Conservation (phyloP, 2,113 vertebrate genomes). For the Litocranius walleri region DNA sequence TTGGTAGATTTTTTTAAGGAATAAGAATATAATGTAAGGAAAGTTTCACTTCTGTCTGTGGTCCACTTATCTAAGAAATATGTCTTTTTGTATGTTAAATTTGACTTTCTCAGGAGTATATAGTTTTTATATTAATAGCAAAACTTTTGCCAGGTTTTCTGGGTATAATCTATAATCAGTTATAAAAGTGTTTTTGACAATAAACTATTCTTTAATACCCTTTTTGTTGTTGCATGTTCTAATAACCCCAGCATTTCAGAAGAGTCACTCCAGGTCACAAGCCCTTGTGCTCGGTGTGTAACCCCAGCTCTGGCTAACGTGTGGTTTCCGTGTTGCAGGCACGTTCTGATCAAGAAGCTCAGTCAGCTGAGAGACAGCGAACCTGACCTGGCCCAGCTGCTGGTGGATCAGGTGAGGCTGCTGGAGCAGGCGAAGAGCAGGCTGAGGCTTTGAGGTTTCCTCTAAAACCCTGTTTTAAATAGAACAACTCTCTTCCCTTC, state of each 20-base stretch:
- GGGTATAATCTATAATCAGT: neutral
- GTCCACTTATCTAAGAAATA: neutral
- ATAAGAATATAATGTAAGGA: neutral
- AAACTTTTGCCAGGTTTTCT: neutral
- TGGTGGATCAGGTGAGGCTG: slow-evolving; percentile 91
- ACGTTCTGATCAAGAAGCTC: slow-evolving; percentile 92
- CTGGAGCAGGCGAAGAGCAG: neutral
- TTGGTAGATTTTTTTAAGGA: neutral
- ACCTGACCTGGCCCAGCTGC: slow-evolving; percentile 89
- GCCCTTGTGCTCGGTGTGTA: fast-evolving
- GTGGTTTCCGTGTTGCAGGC: slow-evolving; percentile 77
- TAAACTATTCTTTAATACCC: neutral
- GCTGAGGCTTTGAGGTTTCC: neutral
- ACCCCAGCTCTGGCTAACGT: neutral
- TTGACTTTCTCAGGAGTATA: neutral
- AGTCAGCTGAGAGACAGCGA: slow-evolving; percentile 84
- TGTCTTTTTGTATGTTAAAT: neutral
- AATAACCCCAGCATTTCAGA: neutral
- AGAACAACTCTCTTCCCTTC: neutral
- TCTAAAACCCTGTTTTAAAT: neutral
- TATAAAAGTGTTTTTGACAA: neutral
- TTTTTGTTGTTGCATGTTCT: neutral
- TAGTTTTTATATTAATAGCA: neutral
- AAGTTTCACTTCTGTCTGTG: neutral
- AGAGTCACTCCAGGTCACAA: neutral